phyloP scores from a whole-genome alignment of 2,113 vertebrate genomes.

The Dasyornis broadbenti region DNA sequence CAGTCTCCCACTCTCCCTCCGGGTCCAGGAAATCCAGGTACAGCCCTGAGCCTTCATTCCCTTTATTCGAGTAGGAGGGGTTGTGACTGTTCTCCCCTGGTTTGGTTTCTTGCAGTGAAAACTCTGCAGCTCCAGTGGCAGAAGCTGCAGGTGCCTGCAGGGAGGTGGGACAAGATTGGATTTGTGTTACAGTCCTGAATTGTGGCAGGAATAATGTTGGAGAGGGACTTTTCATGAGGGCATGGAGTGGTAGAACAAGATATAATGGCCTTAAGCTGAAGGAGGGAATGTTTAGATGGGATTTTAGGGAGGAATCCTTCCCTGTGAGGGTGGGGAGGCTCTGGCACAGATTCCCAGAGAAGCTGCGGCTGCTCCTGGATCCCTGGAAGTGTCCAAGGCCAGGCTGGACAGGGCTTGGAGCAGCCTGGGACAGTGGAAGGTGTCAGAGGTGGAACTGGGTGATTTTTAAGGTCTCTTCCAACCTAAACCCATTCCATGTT shows the following conservation, averaged over 20 bases:
- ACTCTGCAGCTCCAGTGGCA: background rate
- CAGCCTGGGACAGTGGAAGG: rapidly evolving
- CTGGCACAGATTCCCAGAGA: background rate
- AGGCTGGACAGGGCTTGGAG: background rate
- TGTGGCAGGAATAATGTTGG: background rate
- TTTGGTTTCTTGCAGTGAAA: background rate
- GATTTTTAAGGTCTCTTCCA: background rate
- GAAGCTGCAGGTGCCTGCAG: background rate
- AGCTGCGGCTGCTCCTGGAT: background rate
- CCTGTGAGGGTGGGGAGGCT: background rate
- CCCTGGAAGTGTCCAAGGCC: background rate
- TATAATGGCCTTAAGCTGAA: background rate
- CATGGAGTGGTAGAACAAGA: no score
- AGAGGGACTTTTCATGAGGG: background rate
- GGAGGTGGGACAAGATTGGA: background rate
- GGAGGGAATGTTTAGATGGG: background rate
- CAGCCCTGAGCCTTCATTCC: background rate
- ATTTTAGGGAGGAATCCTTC: background rate
- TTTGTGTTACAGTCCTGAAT: background rate
- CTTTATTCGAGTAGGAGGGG: background rate
- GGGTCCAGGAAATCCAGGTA: conserved; percentile 89
- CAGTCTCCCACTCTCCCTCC: conserved; percentile 77
- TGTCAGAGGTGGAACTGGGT: background rate
- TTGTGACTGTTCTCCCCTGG: background rate
- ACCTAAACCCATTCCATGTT: background rate